Evolutionary conservation across 2,888 invertebrate species (phyloP), one percentile per base, ranked within the genome.

Genomic region (Baronia brevicornis): DNA sequence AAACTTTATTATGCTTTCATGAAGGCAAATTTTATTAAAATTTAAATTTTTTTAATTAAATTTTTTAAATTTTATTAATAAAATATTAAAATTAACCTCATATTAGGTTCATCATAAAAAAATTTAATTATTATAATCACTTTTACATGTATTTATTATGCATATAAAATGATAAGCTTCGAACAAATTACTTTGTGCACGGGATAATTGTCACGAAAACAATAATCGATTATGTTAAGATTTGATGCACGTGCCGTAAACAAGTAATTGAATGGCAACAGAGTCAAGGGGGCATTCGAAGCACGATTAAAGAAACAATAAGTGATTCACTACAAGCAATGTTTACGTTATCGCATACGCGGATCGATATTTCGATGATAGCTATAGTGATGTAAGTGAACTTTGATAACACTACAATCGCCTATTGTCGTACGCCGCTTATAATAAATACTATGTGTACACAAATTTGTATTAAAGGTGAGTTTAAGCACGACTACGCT

Each of bases 271-370:
- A 41, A 41, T 48, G 46, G 51, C 46, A 46, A 51, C 48, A 51
- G 44, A 46, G 54, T 54, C 45, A 51, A 49, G 51, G 39, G 48
- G 46, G 39, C 52, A 66, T 64, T 62, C 57, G 48, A 57, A 48
- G 56, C 58, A 61, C 54, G 60, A 56, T 43, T 46, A 43, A 39
- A 40, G 39, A 54, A 51, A 63, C 59, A 68, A 64, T 61, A 56
- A 61, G 51, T 47, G 46, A 59, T 60, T 58, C 56, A 64, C 49
- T 43, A 48, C 38, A 54, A 51, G 51, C 43, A 43, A 46, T 48
- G 51, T 53, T 49, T 43, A 46, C 41, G 40, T 28, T 57, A 64
- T 63, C 62, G 47, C 31, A 39, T 50, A 38, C 39, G 39, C 46
- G 50, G 54, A 65, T 64, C 59, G 45, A 38, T 39, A 48, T 34